Evolutionary conservation across 2,888 invertebrate species (phyloP), one percentile per base, ranked within the genome.

Genomic region (Torymus auratus): DNA sequence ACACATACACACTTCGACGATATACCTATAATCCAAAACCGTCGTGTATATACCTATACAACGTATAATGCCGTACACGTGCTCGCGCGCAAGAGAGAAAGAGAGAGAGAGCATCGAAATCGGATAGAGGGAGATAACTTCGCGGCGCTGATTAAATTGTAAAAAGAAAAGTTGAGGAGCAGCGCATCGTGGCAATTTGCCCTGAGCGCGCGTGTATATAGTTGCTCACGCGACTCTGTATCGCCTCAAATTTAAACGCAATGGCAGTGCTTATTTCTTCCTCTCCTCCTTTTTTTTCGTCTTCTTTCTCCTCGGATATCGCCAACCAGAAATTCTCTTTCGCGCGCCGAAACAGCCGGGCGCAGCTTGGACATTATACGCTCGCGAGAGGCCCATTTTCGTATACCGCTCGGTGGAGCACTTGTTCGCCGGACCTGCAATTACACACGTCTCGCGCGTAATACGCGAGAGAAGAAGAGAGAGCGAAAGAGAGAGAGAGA

Each of bases 401-500:
- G 52, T 17, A 20, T 17, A 20, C 28, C 65, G 14, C 78, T 11
- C 53, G 53, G 53, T 28, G 28, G 2, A 12, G 52, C 17, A 17
- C 71, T 28, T 28, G 52, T 12, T 14, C 50, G 13, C 28, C 41
- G 60, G 55, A 20, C 80, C 56, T 17, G 76, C 76, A 80, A 80
- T 80, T 76, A 76, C 72, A 72, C 70, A 65, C 80, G 61, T 72
- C 79, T 74, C 64, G 69, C 68, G 74, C 71, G 76, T 76, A 80
- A 80, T 76, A 80, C 80, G 80, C 75, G 20, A 41, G 58, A 1
- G 28, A 28, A 28, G 28, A 7, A 28, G 28, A 28, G 5, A 28
- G 28, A 28, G 7, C 1, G 3, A 28, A 4, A 28, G 28, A 28
- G 7, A 28, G 28, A 62, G 17, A 53, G 53, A 13, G 69, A 12